Evolutionary conservation across 2,888 invertebrate genomes (phyloP).

Genomic region (Drosophila neonasuta): DNA sequence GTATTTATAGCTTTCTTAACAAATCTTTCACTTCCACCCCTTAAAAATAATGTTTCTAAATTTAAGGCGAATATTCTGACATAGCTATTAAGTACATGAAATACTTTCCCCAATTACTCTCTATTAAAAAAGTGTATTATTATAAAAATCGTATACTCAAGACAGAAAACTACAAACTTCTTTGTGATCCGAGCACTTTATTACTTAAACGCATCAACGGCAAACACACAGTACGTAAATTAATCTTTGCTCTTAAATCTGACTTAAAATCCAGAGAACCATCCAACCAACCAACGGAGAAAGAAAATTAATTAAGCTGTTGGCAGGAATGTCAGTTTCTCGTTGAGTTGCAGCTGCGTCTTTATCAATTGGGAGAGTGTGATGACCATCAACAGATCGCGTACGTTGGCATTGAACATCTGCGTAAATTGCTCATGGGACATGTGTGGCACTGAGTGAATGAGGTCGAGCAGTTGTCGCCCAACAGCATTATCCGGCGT

Average conservation of each 20-base stretch:
- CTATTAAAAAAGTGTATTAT: neutral
- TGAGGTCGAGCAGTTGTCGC: conserved; percentile 93
- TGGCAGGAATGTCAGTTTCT: conserved; percentile 94
- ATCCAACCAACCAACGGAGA: conserved; percentile 5
- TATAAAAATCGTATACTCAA: neutral
- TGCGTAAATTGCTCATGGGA: conserved; percentile 94
- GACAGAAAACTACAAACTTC: conserved; percentile 1
- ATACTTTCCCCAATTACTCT: neutral
- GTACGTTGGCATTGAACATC: conserved; percentile 97
- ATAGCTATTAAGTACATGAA: no score
- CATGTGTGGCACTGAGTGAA: conserved; percentile 96
- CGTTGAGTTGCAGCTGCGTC: conserved; percentile 97
- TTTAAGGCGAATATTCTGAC: no score
- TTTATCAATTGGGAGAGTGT: conserved; percentile 97
- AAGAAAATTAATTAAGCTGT: conserved; percentile 83
- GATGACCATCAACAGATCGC: conserved; percentile 98
- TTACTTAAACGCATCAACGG: conserved; percentile 49
- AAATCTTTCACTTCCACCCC: no score
- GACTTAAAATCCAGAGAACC: conserved; percentile 38
- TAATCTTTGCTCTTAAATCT: conserved; percentile 60
- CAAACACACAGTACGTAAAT: conserved; percentile 47
- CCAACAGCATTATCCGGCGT: conserved; percentile 94
- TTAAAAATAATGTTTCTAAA: no score
- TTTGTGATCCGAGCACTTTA: conserved; percentile 50
- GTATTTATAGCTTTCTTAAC: no score